Conservation (phyloP, 2,888 invertebrate genomes). For the Megastigmus dorsalis region DNA sequence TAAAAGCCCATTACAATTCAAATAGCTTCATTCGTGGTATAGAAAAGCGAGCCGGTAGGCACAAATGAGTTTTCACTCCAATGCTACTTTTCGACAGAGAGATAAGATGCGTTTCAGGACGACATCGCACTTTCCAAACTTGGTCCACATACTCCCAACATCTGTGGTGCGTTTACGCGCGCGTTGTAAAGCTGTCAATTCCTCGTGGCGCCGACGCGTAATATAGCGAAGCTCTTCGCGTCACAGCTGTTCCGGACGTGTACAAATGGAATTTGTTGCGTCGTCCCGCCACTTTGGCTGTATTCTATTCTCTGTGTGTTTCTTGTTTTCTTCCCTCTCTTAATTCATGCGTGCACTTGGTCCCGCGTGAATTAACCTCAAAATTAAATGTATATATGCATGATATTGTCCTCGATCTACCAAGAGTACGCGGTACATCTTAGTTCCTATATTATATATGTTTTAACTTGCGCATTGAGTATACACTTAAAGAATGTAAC, state of each 20-base stretch:
- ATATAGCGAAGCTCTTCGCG: background rate
- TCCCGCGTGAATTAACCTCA: background rate
- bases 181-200: constrained; percentile 23
- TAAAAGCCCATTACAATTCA: too few relatives aligned
- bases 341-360: background rate
- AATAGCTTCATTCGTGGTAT: too few relatives aligned
- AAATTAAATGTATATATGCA: background rate
- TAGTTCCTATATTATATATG: too few relatives aligned
- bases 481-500: too few relatives aligned
- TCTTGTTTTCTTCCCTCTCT: background rate
- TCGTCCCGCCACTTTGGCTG: background rate
- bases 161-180: constrained; percentile 2
- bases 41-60: too few relatives aligned
- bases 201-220: background rate
- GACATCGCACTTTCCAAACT: constrained; percentile 20
- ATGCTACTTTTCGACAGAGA: too few relatives aligned
- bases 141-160: background rate
- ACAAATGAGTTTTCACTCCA: too few relatives aligned
- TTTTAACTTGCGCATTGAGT: too few relatives aligned
- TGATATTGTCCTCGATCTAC: too few relatives aligned
- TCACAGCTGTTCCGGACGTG: constrained; percentile 20
- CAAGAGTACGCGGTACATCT: too few relatives aligned
- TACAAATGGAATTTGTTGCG: constrained; percentile 13
- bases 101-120: too few relatives aligned
- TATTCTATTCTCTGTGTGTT: too few relatives aligned